phyloP scores from a whole-genome alignment of 2,113 vertebrate genomes.

The Loxodonta africana region DNA sequence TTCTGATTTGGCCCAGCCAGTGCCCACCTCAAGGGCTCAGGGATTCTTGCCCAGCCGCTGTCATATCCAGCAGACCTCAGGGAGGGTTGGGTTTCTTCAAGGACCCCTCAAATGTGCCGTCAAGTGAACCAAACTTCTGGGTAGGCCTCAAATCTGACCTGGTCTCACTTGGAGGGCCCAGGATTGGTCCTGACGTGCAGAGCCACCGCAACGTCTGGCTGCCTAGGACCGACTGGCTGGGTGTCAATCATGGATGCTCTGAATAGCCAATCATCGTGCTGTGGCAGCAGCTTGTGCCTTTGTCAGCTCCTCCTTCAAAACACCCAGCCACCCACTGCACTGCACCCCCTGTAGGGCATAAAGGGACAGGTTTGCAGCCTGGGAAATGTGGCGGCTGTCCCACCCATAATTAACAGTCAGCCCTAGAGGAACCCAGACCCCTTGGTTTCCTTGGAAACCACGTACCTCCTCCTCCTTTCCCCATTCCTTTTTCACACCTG shows the following conservation, averaged over 20 bases:
- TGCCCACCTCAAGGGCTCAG: conserved; percentile 72
- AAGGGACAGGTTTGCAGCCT: neutral
- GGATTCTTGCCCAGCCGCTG: conserved; percentile 63
- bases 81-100: conserved; percentile 73
- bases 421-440: conserved; percentile 24
- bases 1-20: neutral
- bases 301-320: conserved; percentile 51
- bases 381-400: neutral
- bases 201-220: conserved; percentile 51
- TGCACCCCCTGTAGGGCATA: neutral
- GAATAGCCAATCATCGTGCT: neutral
- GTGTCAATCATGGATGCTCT: neutral
- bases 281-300: conserved; percentile 63
- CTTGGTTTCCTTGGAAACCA: conserved; percentile 72
- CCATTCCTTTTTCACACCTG: conserved; percentile 65
- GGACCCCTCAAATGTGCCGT: conserved; percentile 52
- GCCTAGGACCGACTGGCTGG: neutral
- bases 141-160: conserved; percentile 41
- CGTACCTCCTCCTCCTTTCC: conserved; percentile 76
- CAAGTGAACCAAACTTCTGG: conserved; percentile 60
- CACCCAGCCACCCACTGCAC: neutral
- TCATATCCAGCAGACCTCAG: conserved; percentile 80
- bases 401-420: neutral
- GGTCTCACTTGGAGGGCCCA: conserved; percentile 16
- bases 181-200: conserved; percentile 46